phyloP scores from a whole-genome alignment of 2,888 invertebrate species.

The Gerris lacustris region DNA sequence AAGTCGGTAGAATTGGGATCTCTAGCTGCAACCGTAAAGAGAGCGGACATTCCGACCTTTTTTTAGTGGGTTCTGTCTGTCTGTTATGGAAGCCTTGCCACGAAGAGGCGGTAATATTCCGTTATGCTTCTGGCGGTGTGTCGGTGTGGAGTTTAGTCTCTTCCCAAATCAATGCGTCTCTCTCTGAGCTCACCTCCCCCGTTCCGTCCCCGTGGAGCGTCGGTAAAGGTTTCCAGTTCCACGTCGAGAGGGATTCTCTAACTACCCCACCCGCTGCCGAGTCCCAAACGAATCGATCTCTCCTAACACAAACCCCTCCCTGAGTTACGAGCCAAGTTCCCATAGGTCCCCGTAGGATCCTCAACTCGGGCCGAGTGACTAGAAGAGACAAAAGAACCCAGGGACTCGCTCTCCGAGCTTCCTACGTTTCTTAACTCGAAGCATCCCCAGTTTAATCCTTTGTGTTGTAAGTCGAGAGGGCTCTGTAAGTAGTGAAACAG shows the following conservation, averaged over 20 bases:
- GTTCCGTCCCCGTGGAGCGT: background rate
- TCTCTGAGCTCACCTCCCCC: background rate
- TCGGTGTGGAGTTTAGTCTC: background rate
- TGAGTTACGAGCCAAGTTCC: slow-evolving; percentile 3
- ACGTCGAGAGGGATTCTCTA: background rate
- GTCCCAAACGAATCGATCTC: background rate
- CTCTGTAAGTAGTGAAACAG: too few relatives aligned
- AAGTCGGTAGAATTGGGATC: too few relatives aligned
- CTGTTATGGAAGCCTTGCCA: background rate
- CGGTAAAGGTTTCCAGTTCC: background rate
- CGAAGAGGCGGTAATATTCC: background rate
- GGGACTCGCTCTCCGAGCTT: background rate
- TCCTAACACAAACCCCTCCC: background rate
- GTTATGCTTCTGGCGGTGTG: background rate
- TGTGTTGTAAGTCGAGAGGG: too few relatives aligned
- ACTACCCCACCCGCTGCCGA: background rate
- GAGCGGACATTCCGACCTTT: background rate
- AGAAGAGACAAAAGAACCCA: background rate
- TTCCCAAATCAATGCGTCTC: background rate
- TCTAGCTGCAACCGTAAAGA: background rate
- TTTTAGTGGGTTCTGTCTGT: background rate
- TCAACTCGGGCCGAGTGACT: background rate
- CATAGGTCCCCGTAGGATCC: background rate
- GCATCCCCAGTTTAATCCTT: too few relatives aligned
- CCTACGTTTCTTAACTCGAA: background rate